phyloP scores from a whole-genome alignment of 2,888 invertebrate genomes.

The Macrosiphum euphorbiae region DNA sequence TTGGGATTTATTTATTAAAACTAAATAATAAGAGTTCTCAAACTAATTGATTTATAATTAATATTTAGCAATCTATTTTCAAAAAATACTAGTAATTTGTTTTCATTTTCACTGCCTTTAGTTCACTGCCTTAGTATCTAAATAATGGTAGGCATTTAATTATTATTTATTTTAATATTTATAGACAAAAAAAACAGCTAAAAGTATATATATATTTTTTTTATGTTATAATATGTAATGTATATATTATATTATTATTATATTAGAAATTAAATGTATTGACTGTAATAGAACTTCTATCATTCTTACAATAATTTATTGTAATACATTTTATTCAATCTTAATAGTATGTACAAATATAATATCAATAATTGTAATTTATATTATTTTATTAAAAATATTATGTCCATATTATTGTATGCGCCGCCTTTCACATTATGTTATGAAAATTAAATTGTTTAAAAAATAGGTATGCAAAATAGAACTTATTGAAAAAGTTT shows the following conservation, averaged over 20 bases:
- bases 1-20: conserved; percentile 23
- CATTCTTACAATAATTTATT: conserved; percentile 29
- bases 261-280: conserved; percentile 27
- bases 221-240: conserved; percentile 24
- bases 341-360: conserved; percentile 43
- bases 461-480: conserved; percentile 13
- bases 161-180: conserved; percentile 56
- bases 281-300: conserved; percentile 39
- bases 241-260: conserved; percentile 27
- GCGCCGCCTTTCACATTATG: conserved; percentile 1
- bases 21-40: conserved; percentile 28
- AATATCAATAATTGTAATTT: conserved; percentile 44
- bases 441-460: conserved; percentile 60
- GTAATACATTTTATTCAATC: conserved; percentile 40
- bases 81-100: conserved; percentile 49
- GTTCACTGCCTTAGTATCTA: conserved; percentile 61
- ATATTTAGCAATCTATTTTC: conserved; percentile 19
- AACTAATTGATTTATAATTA: not conserved
- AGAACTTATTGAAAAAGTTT: not conserved
- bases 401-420: conserved; percentile 50
- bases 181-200: conserved; percentile 2
- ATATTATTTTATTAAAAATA: conserved; percentile 53
- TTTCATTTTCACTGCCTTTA: conserved; percentile 63
- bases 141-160: conserved; percentile 30
- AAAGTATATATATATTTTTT: conserved; percentile 36